Evolutionary conservation across 2,797 vertebrate genomes (phyloP), one percentile per base, ranked within the genome.

Genomic region (Tenualosa thibaudeaui): DNA sequence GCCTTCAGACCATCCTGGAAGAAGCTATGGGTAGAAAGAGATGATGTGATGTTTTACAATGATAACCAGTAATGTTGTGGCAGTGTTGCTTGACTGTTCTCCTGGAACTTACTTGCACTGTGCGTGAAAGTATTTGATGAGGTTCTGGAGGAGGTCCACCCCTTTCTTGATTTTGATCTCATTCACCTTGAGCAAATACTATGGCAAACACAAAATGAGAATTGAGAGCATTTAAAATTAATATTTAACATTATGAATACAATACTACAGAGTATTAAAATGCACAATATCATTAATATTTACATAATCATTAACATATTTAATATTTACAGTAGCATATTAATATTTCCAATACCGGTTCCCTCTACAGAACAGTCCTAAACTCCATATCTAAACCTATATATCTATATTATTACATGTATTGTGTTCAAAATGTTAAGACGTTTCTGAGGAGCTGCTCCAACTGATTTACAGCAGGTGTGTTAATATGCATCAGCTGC

Each of bases 111-210:
- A 99, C 98, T 99, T 99, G 98, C 98, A 99, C 88, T 99, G 98
- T 81, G 98, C 98, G 0, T 99, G 98, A 92, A 99, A 99, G 91
- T 99, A 99, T 88, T 99, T 99, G 93, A 99, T 99, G 91, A 99
- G 95, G 91, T 99, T 99, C 93, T 99, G 98, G 90, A 99, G 96
- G 86, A 99, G 95, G 91, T 99, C 98, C 88, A 99, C 98, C 75
- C 98, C 98, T 90, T 99, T 99, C 92, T 99, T 99, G 91, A 99
- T 97, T 94, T 99, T 99, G 93, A 99, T 99, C 95, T 99, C 98
- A 62, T 99, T 99, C 91, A 99, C 98, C 96, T 99, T 99, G 93
- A 99, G 96, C 81, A 99, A 95, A 90, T 99, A 99, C 98, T 99
- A 5, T 31, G 31, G 31, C 31, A 78, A n/a, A 46, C 7, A 3